Conservation (phyloP, 2,888 invertebrate species). For the Drosophila siamana region DNA sequence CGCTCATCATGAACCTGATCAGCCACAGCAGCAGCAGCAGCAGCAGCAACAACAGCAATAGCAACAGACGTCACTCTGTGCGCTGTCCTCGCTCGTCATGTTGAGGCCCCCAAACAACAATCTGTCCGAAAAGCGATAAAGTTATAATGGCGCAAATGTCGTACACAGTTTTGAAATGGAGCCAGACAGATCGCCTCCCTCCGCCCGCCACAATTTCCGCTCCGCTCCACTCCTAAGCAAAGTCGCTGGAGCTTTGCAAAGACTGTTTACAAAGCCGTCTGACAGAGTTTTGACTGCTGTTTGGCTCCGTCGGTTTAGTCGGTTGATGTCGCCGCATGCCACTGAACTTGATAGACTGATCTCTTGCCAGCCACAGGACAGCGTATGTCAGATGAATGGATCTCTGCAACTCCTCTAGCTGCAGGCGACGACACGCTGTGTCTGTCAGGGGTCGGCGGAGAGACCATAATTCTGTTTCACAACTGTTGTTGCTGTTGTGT, state of each 20-base stretch:
- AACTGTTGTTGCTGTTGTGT: not conserved
- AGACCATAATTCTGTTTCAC: slow-evolving; percentile 15
- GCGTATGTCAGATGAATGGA: slow-evolving; percentile 41
- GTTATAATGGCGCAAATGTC: slow-evolving; percentile 82
- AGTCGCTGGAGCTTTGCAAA: too few species aligned
- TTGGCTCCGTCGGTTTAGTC: slow-evolving; percentile 32
- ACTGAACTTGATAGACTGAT: slow-evolving; percentile 47
- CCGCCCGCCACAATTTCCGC: too few species aligned
- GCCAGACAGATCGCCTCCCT: slow-evolving; percentile 19
- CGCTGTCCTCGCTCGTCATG: slow-evolving; percentile 43
- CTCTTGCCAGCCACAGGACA: slow-evolving; percentile 34
- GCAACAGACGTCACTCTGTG: slow-evolving; percentile 45
- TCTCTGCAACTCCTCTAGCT: slow-evolving; percentile 49
- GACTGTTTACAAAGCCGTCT: slow-evolving; percentile 82
- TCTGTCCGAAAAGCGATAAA: slow-evolving; percentile 81
- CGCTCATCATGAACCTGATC: slow-evolving; percentile 69
- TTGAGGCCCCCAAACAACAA: slow-evolving; percentile 60
- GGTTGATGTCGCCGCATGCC: slow-evolving; percentile 76
- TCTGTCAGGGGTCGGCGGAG: slow-evolving; percentile 43
- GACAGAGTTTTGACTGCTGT: slow-evolving; percentile 79
- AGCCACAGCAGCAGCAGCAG: slow-evolving; percentile 2
- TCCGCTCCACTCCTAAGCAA: too few species aligned
- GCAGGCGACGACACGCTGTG: slow-evolving; percentile 74
- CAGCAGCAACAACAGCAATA: slow-evolving; percentile 13
- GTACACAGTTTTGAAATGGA: slow-evolving; percentile 45